Conservation (phyloP, 1,140 invertebrate genomes). For the Mercenaria mercenaria region DNA sequence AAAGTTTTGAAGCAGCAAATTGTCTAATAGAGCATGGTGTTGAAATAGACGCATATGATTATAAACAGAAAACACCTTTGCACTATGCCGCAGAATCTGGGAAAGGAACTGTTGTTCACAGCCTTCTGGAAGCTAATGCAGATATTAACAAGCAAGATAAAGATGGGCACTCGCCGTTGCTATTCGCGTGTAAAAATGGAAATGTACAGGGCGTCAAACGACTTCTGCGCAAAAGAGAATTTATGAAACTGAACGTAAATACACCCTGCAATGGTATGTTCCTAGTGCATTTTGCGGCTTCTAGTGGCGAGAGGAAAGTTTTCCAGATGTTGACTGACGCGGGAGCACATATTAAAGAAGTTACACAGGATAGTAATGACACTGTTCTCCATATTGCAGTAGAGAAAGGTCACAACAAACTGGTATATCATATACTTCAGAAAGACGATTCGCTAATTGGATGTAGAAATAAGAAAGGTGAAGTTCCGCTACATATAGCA, state of each 20-base stretch:
- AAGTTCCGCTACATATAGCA: neutral
- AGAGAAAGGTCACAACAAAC: no score
- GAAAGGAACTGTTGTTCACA: neutral
- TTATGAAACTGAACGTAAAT: neutral
- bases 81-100: neutral
- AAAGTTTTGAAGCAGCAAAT: neutral
- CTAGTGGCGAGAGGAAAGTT: no score
- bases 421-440: neutral
- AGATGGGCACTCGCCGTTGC: neutral
- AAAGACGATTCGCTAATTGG: neutral
- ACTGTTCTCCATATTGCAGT: neutral
- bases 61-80: neutral
- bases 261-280: neutral
- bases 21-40: neutral
- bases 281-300: neutral
- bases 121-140: conserved; percentile 17
- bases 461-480: neutral
- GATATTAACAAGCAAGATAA: neutral
- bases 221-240: neutral
- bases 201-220: conserved; percentile 5
- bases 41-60: conserved; percentile 26
- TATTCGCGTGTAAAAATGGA: neutral
- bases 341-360: neutral
- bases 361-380: neutral
- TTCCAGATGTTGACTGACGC: neutral